Conservation (phyloP, 2,113 vertebrate species). For the Kobus ellipsiprymnus region DNA sequence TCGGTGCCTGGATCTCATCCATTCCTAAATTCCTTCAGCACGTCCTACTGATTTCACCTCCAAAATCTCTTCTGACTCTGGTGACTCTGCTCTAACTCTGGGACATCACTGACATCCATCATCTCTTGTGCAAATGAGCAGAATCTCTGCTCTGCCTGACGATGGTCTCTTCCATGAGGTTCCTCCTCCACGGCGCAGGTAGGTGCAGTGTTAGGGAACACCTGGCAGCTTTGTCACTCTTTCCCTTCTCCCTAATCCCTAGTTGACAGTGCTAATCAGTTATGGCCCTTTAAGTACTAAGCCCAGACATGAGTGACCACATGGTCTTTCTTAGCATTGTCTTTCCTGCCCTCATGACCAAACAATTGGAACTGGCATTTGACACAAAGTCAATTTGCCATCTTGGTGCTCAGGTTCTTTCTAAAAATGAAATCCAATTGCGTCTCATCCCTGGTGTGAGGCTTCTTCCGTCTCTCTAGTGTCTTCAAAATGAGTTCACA, state of each 20-base stretch:
- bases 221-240: background rate
- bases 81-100: background rate
- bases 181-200: background rate
- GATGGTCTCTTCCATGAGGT: rapidly evolving
- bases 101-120: background rate
- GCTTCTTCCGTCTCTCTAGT: background rate
- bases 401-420: background rate
- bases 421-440: background rate
- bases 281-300: background rate
- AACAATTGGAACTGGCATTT: slow-evolving; percentile 25
- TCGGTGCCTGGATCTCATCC: slow-evolving; percentile 4
- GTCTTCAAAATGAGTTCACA: background rate
- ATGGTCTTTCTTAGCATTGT: background rate
- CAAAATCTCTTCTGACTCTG: background rate
- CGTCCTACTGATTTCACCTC: background rate
- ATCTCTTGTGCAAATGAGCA: too few species aligned
- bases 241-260: background rate
- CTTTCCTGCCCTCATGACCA: background rate
- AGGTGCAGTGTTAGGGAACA: background rate
- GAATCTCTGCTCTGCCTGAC: background rate
- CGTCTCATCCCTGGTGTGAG: background rate
- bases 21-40: background rate
- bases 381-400: slow-evolving; percentile 55
- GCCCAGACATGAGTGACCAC: background rate
- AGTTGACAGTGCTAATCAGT: background rate